Percentiles rank a stretch among this genome's conserved stretches.
Conservation (phyloP, 2,888 invertebrate species). For the Spatulosminthurus flaviceps region DNA sequence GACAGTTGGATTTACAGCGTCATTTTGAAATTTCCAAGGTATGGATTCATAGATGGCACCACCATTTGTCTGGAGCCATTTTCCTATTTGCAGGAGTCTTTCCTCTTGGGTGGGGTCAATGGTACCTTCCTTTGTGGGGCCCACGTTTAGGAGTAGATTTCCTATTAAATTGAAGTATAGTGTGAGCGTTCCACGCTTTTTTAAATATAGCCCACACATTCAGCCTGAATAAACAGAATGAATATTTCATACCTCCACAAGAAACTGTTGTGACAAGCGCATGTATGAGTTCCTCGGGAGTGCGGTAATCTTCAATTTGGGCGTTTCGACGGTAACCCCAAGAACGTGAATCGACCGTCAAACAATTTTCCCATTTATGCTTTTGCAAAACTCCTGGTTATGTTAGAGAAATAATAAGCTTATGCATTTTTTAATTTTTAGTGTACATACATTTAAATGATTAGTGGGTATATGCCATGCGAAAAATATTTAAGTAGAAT, state of each 20-base stretch:
- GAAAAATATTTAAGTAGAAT: too few species aligned
- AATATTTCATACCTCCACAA: constrained; percentile 69
- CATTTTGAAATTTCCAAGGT: constrained; percentile 78
- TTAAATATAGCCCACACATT: too few species aligned
- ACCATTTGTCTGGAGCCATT: constrained; percentile 67
- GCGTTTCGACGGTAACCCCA: constrained; percentile 88
- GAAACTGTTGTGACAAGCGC: constrained; percentile 80
- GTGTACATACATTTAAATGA: too few species aligned
- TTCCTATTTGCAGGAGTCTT: constrained; percentile 66
- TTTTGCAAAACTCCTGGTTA: too few species aligned
- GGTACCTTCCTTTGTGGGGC: constrained; percentile 67
- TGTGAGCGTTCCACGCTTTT: too few species aligned
- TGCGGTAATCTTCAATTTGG: constrained; percentile 74
- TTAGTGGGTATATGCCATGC: too few species aligned
- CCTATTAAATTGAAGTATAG: too few species aligned
- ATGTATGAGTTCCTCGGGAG: constrained; percentile 74
- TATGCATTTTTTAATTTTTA: too few species aligned
- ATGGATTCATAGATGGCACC: constrained; percentile 66
- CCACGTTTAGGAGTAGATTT: constrained; percentile 67
- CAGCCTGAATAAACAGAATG: too few species aligned
- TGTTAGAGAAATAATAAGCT: too few species aligned
- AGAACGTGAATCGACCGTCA: too few species aligned
- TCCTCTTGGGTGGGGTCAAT: constrained; percentile 67
- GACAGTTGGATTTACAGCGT: constrained; percentile 74
- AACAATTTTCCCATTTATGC: too few species aligned